A percentile compares a stretch with the other conserved stretches of the same genome.
phyloP scores from a whole-genome alignment of 1,140 invertebrate species.

The Leptinotarsa undecemlineata region DNA sequence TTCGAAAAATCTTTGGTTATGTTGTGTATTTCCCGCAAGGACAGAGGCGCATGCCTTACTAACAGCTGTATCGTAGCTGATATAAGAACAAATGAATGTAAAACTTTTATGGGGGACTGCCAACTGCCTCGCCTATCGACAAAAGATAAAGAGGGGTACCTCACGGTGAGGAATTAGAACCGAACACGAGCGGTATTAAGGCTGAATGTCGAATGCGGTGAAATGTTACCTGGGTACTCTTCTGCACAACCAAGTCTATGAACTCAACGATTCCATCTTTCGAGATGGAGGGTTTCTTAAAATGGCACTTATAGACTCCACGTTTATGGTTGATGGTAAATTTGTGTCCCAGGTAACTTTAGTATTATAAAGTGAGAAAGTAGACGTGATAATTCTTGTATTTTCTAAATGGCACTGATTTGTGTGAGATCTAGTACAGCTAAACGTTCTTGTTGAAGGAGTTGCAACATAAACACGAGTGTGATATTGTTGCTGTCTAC shows the following conservation, averaged over 20 bases:
- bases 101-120: neutral
- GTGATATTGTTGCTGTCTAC: neutral
- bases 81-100: conserved; percentile 19
- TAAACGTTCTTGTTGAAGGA: neutral
- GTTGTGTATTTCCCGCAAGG: neutral
- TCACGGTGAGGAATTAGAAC: neutral
- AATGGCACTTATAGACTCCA: neutral
- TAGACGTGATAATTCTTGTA: conserved; percentile 9
- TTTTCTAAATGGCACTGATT: conserved; percentile 18
- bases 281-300: neutral
- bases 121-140: neutral
- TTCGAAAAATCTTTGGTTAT: conserved; percentile 3
- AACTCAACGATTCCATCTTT: conserved; percentile 5
- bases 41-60: conserved; percentile 2
- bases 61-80: conserved; percentile 20
- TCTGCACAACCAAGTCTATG: neutral
- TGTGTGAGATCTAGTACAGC: conserved; percentile 6
- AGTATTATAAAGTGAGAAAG: conserved; percentile 9
- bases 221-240: neutral
- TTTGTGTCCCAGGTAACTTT: conserved; percentile 8
- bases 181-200: neutral
- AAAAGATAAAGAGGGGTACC: conserved; percentile 13
- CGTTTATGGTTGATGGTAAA: neutral
- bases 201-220: neutral
- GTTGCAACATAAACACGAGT: neutral